These are phyloP conservation scores for Sterna hirundo DNA, from an alignment of 2,113 vertebrate genomes.

Conservation along the genomic window DNA sequence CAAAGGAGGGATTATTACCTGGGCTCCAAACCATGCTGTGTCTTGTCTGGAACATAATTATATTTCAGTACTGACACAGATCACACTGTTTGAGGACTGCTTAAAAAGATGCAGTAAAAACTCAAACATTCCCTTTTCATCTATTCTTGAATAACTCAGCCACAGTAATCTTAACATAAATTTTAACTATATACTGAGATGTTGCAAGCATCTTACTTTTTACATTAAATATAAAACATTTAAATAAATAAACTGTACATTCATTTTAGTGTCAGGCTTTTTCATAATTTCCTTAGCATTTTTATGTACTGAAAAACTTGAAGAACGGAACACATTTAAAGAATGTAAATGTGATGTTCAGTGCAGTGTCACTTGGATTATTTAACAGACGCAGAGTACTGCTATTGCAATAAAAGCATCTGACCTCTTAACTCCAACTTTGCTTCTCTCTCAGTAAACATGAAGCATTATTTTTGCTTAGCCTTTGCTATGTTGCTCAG, in stretches of 20 bases:
- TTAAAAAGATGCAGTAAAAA: neutral
- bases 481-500: neutral
- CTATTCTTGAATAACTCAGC: neutral
- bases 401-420: neutral
- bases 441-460: neutral
- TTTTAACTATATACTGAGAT: neutral
- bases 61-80: neutral
- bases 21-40: neutral
- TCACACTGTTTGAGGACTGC: neutral
- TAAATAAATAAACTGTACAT: neutral
- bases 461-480: neutral
- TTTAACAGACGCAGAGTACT: neutral
- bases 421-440: neutral
- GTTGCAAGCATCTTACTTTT: neutral
- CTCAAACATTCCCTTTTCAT: accelerated
- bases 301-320: neutral
- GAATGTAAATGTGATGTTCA: neutral
- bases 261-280: neutral
- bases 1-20: neutral
- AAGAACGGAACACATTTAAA: neutral
- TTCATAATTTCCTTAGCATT: neutral
- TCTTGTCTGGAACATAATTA: neutral
- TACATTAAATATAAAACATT: neutral
- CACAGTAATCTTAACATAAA: neutral
- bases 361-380: neutral